Evolutionary conservation across 2,888 invertebrate species (phyloP), one percentile per base, ranked within the genome.

Genomic region (Acrobasis suavella): DNA sequence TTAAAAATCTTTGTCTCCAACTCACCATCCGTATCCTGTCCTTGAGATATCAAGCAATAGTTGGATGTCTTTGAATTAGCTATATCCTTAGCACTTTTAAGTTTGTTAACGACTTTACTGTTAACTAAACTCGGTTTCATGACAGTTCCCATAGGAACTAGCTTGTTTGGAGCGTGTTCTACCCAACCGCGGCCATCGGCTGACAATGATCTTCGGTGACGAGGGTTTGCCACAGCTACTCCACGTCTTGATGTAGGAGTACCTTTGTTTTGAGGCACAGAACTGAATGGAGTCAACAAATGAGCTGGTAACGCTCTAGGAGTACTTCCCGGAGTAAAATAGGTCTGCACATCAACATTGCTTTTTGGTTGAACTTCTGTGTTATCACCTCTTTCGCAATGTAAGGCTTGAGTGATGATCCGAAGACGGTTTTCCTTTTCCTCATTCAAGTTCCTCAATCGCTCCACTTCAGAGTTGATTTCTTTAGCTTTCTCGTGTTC

Each of bases 31-130:
- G 96, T 95, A 81, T 98, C 98, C 17, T 97, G 96, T 74, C 97
- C 97, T 86, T 99, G 99, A 0, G 98, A 96, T 16, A 98, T 96
- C 0, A 99, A 93, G 69, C 98, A 97, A 83, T 99, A 99, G 78
- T 98, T 98, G 0, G 96, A 95, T 72, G 94, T 95, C 78, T 95
- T 95, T 0, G 92, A 86, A 75, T 95, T 94, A 0, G 95, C 94
- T 9, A 98, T 94, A 71, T 95, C 94, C 92, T 96, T 96, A 0
- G 96, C 95, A 68, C 95, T 96, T 0, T 96, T 96, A 14, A 98
- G 89, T 81, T 97, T 96, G 9, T 96, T 95, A 0, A 98, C 94
- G 0, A 98, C 97, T 81, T 97, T 97, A 70, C 96, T 95, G 77
- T 96, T 95, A 65, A 95, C 94, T 76, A 98, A 95, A 59, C 94